Evolutionary conservation across 2,113 vertebrate species (phyloP).

Genomic region (Chascanopsetta lugubris): DNA sequence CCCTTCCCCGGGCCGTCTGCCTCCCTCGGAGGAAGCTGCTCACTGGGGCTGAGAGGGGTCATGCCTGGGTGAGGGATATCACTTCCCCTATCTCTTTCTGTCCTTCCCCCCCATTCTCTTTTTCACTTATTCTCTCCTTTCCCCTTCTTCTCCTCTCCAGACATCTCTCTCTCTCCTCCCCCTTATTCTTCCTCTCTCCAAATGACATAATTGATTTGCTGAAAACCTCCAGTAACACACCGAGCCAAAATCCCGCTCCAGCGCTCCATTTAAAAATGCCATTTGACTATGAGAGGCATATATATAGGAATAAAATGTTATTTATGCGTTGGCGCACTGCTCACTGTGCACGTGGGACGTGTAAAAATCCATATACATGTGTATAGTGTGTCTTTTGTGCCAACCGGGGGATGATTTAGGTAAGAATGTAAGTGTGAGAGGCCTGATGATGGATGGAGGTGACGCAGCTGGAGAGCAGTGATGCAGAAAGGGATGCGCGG

Average conservation of each 20-base stretch:
- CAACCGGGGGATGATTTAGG: conserved; percentile 88
- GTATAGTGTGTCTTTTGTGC: conserved; percentile 74
- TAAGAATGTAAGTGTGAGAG: conserved; percentile 74
- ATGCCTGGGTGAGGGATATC: conserved; percentile 81
- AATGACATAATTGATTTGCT: conserved; percentile 34
- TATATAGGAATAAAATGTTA: conserved; percentile 17
- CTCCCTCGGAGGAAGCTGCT: conserved; percentile 67
- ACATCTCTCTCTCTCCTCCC: conserved; percentile 1
- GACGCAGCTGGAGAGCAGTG: conserved; percentile 83
- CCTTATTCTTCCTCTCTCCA: neutral
- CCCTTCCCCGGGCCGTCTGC: conserved; percentile 52
- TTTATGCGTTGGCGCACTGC: conserved; percentile 12
- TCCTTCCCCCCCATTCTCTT: conserved; percentile 33
- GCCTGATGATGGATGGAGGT: conserved; percentile 48
- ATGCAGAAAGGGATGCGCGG: conserved; percentile 76
- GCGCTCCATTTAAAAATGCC: conserved; percentile 12
- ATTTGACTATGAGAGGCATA: conserved; percentile 4
- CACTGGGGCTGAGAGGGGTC: conserved; percentile 71
- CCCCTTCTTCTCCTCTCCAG: neutral
- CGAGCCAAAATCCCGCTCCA: conserved; percentile 33
- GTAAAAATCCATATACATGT: conserved; percentile 8
- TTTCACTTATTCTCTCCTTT: conserved; percentile 8
- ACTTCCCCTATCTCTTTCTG: conserved; percentile 62
- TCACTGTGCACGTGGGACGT: neutral
- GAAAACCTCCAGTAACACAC: conserved; percentile 25